Conservation (phyloP, 2,797 vertebrate genomes). For the Molossus molossus region DNA sequence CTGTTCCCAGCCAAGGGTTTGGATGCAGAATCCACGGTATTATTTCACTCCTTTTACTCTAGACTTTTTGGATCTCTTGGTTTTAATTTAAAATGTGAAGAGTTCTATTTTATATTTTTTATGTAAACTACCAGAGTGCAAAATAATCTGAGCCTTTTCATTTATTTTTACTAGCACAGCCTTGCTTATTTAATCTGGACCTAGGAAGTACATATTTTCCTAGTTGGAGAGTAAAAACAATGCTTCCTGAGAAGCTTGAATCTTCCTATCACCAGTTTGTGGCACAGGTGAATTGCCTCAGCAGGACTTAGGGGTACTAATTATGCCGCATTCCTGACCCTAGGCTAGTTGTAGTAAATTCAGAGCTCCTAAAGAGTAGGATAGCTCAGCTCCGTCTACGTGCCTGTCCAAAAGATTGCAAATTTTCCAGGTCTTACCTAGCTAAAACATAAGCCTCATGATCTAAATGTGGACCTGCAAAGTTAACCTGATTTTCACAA, state of each 20-base stretch:
- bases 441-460: slow-evolving; percentile 25
- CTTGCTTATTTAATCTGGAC: neutral
- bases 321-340: neutral
- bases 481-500: slow-evolving; percentile 39
- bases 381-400: neutral
- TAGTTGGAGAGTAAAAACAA: neutral
- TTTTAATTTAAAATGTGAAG: slow-evolving; percentile 58
- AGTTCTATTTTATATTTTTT: slow-evolving; percentile 48
- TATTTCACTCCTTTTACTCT: slow-evolving; percentile 47
- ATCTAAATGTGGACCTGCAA: slow-evolving; percentile 10
- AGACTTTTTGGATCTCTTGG: neutral
- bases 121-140: slow-evolving; percentile 19
- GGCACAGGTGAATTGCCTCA: neutral
- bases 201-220: slow-evolving; percentile 31
- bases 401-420: neutral
- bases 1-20: slow-evolving; percentile 12
- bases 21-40: neutral
- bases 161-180: slow-evolving; percentile 45
- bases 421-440: slow-evolving; percentile 19
- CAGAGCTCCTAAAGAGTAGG: slow-evolving; percentile 17
- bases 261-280: neutral
- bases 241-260: neutral
- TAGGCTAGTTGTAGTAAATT: slow-evolving; percentile 43
- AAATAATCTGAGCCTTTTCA: slow-evolving; percentile 59
- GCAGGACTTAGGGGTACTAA: neutral